Evolutionary conservation across 2,888 invertebrate genomes (phyloP).

Genomic region (Pasiphila rectangulata): DNA sequence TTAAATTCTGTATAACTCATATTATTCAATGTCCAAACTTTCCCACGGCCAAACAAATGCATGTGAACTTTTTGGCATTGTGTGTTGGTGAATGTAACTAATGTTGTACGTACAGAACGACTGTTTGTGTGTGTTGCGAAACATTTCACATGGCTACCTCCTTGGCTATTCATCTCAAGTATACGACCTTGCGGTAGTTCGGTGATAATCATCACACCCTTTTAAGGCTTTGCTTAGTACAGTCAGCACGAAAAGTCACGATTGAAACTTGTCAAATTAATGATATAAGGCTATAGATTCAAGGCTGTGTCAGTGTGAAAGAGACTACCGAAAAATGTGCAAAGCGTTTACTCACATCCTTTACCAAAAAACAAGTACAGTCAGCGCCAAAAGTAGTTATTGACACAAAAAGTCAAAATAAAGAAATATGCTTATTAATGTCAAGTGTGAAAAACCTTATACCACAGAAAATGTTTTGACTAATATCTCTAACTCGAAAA

Average conservation of each 20-base stretch:
- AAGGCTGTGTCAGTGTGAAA: no score
- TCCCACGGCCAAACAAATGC: conserved; percentile 51
- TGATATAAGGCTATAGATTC: no score
- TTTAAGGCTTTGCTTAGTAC: conserved; percentile 37
- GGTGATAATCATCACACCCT: conserved; percentile 50
- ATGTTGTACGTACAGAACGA: conserved; percentile 44
- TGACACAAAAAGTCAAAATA: no score
- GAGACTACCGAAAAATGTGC: no score
- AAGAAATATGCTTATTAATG: no score
- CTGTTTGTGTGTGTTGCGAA: conserved; percentile 62
- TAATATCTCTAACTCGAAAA: no score
- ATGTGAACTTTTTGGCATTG: conserved; percentile 75
- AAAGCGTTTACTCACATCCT: no score
- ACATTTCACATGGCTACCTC: conserved; percentile 43
- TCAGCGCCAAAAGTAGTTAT: no score
- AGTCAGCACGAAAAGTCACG: conserved; percentile 1
- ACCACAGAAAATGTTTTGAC: no score
- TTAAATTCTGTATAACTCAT: conserved; percentile 1
- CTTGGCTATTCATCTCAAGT: conserved; percentile 56
- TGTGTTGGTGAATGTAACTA: conserved; percentile 59
- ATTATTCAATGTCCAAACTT: conserved; percentile 41
- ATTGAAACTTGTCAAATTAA: no score
- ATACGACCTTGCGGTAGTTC: conserved; percentile 52
- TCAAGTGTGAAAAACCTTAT: no score
- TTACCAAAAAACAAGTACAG: no score